Evolutionary conservation across 2,113 vertebrate species (phyloP), one percentile per base, ranked within the genome.

Genomic region (Sorex araneus): DNA sequence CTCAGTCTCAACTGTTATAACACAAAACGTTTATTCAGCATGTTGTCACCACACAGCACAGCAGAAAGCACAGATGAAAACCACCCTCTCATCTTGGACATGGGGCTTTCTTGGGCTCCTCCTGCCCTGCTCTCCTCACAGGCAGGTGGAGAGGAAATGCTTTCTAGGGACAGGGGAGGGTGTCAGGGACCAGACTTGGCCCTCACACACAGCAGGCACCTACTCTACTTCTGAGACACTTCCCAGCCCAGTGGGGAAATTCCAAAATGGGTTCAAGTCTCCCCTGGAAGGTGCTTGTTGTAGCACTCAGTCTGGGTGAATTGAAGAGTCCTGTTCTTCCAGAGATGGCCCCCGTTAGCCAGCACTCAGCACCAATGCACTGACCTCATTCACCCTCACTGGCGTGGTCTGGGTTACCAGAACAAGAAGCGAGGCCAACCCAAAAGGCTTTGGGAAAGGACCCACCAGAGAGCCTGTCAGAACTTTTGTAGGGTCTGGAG

Each of bases 321-420:
- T 11, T 32, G 13, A 3, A 57, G 2, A 0, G 13, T 64, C 60
- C 75, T 34, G 28, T 32, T 40, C 86, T 75, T 40, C 66, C 19
- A 76, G 47, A 69, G 25, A 8, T 2, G 4, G 40, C 30, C 50
- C 21, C n/a, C 2, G 7, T 81, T 80, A 81, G 94, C 88, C 82
- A 94, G 88, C 71, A 83, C 86, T 89, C 73, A 90, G 64, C 79
- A 81, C 54, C 94, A 89, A 94, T 91, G 77, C 57, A 71, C 84
- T 78, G 77, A 73, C 84, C 71, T 79, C 76, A 88, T 84, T 84
- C 64, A 85, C 40, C 69, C 86, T 57, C 27, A 43, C 43, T 50
- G 10, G 34, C 34, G 74, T 82, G 76, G 69, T 80, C 36, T 57
- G 15, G 34, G 23, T 36, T 40, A 66, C 32, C 57, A 94, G 87